Evolutionary conservation across 1,140 invertebrate species (phyloP).

Genomic region (Drosophila burlai): DNA sequence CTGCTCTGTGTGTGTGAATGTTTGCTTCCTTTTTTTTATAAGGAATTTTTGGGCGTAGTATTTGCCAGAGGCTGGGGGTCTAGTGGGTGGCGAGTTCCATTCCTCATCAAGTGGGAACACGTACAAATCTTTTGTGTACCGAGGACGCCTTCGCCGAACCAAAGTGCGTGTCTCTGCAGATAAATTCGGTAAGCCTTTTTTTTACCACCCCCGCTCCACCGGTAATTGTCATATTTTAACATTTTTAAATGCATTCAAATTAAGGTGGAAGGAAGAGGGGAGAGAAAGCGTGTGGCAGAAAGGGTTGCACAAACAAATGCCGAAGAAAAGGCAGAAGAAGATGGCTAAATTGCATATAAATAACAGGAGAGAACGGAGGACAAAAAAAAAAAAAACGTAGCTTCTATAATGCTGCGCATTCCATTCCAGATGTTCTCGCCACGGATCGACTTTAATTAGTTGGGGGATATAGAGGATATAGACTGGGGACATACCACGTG

Average conservation of each 20-base stretch:
- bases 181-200: conserved; percentile 36
- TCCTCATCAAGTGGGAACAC: conserved; percentile 78
- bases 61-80: conserved; percentile 4
- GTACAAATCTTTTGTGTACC: conserved; percentile 77
- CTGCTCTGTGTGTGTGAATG: neutral
- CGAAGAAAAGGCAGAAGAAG: conserved; percentile 19
- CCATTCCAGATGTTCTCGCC: conserved; percentile 33
- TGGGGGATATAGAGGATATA: conserved; percentile 8
- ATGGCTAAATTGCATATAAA: conserved; percentile 77
- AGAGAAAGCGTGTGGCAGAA: conserved; percentile 18
- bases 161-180: conserved; percentile 67
- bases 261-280: conserved; percentile 43
- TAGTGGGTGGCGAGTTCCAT: conserved; percentile 8
- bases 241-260: conserved; percentile 84
- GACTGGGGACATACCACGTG: neutral
- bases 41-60: conserved; percentile 52
- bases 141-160: conserved; percentile 31
- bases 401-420: conserved; percentile 39
- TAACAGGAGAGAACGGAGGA: conserved; percentile 52
- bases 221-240: conserved; percentile 77
- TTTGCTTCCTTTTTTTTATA: conserved; percentile 12
- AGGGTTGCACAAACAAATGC: conserved; percentile 68
- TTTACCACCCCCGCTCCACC: neutral
- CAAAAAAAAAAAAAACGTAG: conserved; percentile 7
- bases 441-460: conserved; percentile 49